Evolutionary conservation across 1,140 invertebrate species (phyloP), one percentile per base, ranked within the genome.

Genomic region (Calosoma granatense): DNA sequence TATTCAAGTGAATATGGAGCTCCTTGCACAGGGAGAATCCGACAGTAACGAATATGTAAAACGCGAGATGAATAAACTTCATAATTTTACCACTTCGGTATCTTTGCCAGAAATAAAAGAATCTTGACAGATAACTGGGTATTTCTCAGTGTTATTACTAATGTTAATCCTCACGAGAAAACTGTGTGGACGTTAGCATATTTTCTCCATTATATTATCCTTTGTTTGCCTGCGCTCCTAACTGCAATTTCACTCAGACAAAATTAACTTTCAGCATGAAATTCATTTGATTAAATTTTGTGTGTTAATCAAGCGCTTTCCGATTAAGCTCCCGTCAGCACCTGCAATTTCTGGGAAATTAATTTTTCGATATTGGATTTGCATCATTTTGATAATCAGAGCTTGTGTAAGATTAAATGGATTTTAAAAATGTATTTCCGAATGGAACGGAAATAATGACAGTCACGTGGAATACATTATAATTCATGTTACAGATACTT

Each of bases 261-360:
- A 30, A 30, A 30, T 30, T 30, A 30, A 30, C 26, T 30, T 30
- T 30, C 14, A 4, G 26, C 14, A 30, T 30, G 26, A 30, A 30
- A 30, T 30, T 30, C 26, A 30, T 47, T 47, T 47, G 41, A 47
- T 47, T 9, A 6, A 47, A 47, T 47, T 17, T 47, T 12, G 41
- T 17, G 41, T 47, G 41, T 17, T 47, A 47, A 47, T 47, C 41
- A 47, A 47, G n/a, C n/a, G n/a, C n/a, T n/a, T n/a, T n/a, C n/a
- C n/a, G n/a, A n/a, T n/a, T n/a, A n/a, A n/a, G n/a, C n/a, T n/a
- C n/a, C n/a, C n/a, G n/a, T n/a, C n/a, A n/a, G n/a, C n/a, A n/a
- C n/a, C n/a, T n/a, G n/a, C n/a, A n/a, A n/a, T n/a, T n/a, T n/a
- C n/a, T n/a, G n/a, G n/a, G 6, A 47, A 47, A 47, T 47, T 47